phyloP scores from a whole-genome alignment of 2,113 vertebrate genomes.

The Corythornis cristatus region DNA sequence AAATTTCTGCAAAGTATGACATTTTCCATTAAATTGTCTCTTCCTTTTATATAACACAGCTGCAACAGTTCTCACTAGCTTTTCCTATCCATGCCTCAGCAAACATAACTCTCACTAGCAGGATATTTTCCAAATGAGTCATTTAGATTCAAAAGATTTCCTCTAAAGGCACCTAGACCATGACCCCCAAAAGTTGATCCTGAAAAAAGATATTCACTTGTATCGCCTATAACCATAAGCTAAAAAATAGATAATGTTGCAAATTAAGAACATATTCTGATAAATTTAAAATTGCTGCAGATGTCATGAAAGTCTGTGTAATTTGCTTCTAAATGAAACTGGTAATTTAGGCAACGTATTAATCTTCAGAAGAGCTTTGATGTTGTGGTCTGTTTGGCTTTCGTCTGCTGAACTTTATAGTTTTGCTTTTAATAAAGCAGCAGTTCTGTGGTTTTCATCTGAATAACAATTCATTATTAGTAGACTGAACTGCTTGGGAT shows the following conservation, averaged over 20 bases:
- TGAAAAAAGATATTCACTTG: neutral
- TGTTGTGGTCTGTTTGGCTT: slow-evolving; percentile 35
- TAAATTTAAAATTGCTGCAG: slow-evolving; percentile 13
- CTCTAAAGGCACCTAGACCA: neutral
- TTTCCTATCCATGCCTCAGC: slow-evolving; percentile 62
- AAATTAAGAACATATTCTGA: slow-evolving; percentile 4
- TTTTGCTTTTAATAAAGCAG: slow-evolving; percentile 44
- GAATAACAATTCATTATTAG: slow-evolving; percentile 22
- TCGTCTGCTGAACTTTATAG: slow-evolving; percentile 31
- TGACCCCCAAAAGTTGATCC: neutral
- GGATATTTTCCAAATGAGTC: slow-evolving; percentile 58
- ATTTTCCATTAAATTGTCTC: slow-evolving; percentile 78
- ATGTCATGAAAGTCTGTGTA: slow-evolving; percentile 1
- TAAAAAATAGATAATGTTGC: neutral
- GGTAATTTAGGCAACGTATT: slow-evolving; percentile 43
- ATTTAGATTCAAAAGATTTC: slow-evolving; percentile 48
- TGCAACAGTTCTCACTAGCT: slow-evolving; percentile 71
- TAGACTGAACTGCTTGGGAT: slow-evolving; percentile 14
- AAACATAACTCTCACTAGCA: slow-evolving; percentile 36
- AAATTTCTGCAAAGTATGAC: slow-evolving; percentile 80
- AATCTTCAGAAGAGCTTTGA: slow-evolving; percentile 64
- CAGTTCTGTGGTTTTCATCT: slow-evolving; percentile 8
- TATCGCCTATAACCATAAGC: neutral
- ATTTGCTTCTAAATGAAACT: slow-evolving; percentile 38
- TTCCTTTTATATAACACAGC: slow-evolving; percentile 80